Percentiles rank a stretch among this genome's conserved stretches.
Conservation (phyloP, 2,797 vertebrate species). For the Rhinatrema bivittatum region DNA sequence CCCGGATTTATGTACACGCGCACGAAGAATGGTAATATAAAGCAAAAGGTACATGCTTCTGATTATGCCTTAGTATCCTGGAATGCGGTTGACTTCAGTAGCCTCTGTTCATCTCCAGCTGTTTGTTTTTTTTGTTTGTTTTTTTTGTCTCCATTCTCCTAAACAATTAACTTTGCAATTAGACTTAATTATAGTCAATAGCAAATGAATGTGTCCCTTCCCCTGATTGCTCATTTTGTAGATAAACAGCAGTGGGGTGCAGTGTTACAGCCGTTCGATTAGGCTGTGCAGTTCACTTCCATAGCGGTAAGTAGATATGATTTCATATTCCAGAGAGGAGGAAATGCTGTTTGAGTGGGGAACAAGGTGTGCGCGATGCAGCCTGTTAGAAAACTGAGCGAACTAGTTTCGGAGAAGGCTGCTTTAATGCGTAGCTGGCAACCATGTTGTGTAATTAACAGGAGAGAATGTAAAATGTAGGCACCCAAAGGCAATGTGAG, state of each 20-base stretch:
- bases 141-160: not conserved
- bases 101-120: constrained; percentile 25
- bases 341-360: not conserved
- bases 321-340: not conserved
- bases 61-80: not conserved
- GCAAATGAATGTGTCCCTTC: constrained; percentile 32
- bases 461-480: no score
- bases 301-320: constrained; percentile 4
- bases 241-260: constrained; percentile 19
- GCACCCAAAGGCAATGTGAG: no score
- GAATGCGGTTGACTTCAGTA: constrained; percentile 8
- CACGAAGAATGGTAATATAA: not conserved
- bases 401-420: no score
- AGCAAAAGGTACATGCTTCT: constrained; percentile 1
- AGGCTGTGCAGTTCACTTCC: constrained; percentile 8
- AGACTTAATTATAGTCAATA: constrained; percentile 40
- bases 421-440: no score
- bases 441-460: no score
- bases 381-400: no score
- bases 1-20: fast-evolving
- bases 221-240: constrained; percentile 19
- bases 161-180: constrained; percentile 46
- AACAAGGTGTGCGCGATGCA: no score
- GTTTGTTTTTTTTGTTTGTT: constrained; percentile 27
- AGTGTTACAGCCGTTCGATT: constrained; percentile 25